A percentile compares a stretch with the other conserved stretches of the same genome.
Conservation (phyloP, 2,888 invertebrate species). For the Subacronicta megacephala region DNA sequence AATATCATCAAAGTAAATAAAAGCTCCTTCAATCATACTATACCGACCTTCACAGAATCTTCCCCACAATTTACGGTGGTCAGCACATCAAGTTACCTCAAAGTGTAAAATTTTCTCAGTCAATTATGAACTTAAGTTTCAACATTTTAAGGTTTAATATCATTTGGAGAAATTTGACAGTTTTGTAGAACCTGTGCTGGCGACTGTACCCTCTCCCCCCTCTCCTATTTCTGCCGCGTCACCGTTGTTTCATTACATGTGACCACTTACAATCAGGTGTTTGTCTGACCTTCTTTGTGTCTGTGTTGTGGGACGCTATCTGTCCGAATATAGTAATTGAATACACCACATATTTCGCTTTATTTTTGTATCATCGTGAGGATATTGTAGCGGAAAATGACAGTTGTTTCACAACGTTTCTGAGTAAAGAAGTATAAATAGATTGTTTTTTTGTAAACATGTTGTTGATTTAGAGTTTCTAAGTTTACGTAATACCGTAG, state of each 20-base stretch:
- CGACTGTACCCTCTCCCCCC: too few relatives aligned
- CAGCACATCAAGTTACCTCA: too few relatives aligned
- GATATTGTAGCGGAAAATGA: not conserved
- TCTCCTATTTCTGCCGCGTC: conserved; percentile 32
- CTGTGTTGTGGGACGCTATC: conserved; percentile 31
- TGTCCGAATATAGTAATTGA: conserved; percentile 41
- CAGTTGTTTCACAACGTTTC: conserved; percentile 1
- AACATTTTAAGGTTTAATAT: too few relatives aligned
- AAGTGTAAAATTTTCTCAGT: too few relatives aligned
- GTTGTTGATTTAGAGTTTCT: not conserved
- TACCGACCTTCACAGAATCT: not conserved
- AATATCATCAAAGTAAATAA: conserved; percentile 9
- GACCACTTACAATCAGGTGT: conserved; percentile 38
- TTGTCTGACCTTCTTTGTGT: conserved; percentile 22
- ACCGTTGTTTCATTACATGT: conserved; percentile 49
- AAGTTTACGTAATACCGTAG: too few relatives aligned
- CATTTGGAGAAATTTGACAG: too few relatives aligned
- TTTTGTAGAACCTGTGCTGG: too few relatives aligned
- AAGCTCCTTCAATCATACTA: conserved; percentile 1
- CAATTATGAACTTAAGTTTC: too few relatives aligned
- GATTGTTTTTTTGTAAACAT: not conserved
- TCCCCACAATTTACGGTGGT: conserved; percentile 16
- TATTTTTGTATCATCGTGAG: conserved; percentile 13
- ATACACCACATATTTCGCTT: conserved; percentile 24
- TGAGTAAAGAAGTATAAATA: not conserved